Percentiles rank a stretch among this genome's conserved stretches.
Conservation (phyloP, 2,888 invertebrate species). For the Spilosoma lubricipeda region DNA sequence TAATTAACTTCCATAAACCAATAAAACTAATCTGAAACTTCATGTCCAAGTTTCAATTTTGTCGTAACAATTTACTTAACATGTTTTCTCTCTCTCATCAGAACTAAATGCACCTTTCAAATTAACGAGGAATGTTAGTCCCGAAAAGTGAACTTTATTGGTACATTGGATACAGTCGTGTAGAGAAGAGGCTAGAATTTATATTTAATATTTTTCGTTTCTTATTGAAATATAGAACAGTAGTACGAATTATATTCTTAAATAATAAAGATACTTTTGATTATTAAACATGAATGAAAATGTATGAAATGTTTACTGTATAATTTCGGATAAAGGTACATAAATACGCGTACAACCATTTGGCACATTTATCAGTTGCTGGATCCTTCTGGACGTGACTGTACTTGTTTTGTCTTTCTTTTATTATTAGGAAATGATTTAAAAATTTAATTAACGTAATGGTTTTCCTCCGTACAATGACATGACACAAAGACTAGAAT, state of each 20-base stretch:
- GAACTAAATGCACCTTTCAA: slow-evolving; percentile 36
- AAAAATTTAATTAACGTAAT: slow-evolving; percentile 42
- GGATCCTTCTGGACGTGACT: slow-evolving; percentile 15
- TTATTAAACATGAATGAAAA: too few relatives aligned
- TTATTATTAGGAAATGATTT: slow-evolving; percentile 41
- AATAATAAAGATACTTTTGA: too few relatives aligned
- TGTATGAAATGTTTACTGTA: too few relatives aligned
- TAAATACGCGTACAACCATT: neutral
- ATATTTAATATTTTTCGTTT: too few relatives aligned
- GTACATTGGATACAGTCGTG: slow-evolving; percentile 25
- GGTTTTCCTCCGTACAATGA: slow-evolving; percentile 29
- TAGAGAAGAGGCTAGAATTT: slow-evolving; percentile 3
- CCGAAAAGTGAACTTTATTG: slow-evolving; percentile 20
- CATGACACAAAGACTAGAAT: neutral
- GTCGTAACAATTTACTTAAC: slow-evolving; percentile 16
- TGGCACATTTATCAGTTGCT: neutral
- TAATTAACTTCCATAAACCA: slow-evolving; percentile 4
- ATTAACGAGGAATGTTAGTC: slow-evolving; percentile 33
- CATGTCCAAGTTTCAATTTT: neutral
- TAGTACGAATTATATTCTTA: too few relatives aligned
- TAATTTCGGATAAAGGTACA: neutral
- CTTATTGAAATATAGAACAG: too few relatives aligned
- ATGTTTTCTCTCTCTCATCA: slow-evolving; percentile 40
- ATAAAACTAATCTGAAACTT: slow-evolving; percentile 17
- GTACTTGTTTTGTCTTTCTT: slow-evolving; percentile 45